A percentile compares a stretch with the other conserved stretches of the same genome.
Evolutionary conservation across 2,113 vertebrate species (phyloP).

Genomic region (Semnornis frantzii): DNA sequence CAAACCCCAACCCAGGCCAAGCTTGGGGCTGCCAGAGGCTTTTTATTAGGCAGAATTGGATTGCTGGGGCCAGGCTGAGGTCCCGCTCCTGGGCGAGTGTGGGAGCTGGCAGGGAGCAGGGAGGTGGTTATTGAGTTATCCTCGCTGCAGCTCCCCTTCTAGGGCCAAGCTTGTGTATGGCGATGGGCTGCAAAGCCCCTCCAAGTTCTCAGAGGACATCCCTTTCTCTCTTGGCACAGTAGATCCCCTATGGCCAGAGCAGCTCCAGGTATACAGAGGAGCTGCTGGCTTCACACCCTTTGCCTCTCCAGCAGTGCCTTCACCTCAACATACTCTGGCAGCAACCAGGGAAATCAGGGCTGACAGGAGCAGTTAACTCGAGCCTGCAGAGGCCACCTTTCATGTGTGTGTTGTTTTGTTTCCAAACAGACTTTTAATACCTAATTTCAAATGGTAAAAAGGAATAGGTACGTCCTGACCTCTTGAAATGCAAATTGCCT

Average conservation of each 20-base stretch:
- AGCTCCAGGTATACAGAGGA: neutral
- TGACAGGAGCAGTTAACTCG: neutral
- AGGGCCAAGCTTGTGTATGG: neutral
- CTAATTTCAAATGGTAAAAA: neutral
- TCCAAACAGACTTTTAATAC: slow-evolving; percentile 2
- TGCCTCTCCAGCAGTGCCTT: accelerated
- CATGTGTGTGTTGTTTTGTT: neutral
- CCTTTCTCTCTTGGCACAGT: neutral
- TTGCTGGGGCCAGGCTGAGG: neutral
- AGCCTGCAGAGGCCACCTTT: slow-evolving; percentile 22
- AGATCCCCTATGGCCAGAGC: accelerated
- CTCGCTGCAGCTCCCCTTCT: accelerated
- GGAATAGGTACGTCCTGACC: neutral
- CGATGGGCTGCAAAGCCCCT: neutral
- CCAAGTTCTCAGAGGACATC: accelerated
- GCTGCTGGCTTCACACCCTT: accelerated
- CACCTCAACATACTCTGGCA: neutral
- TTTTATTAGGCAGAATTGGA: neutral
- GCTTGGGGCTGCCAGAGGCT: neutral
- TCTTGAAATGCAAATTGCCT: slow-evolving; percentile 51
- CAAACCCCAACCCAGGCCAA: neutral
- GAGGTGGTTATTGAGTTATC: neutral
- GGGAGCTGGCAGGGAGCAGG: neutral
- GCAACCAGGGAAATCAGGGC: neutral
- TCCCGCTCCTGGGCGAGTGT: accelerated